phyloP scores from a whole-genome alignment of 2,888 invertebrate species.

The Enchytraeus crypticus region DNA sequence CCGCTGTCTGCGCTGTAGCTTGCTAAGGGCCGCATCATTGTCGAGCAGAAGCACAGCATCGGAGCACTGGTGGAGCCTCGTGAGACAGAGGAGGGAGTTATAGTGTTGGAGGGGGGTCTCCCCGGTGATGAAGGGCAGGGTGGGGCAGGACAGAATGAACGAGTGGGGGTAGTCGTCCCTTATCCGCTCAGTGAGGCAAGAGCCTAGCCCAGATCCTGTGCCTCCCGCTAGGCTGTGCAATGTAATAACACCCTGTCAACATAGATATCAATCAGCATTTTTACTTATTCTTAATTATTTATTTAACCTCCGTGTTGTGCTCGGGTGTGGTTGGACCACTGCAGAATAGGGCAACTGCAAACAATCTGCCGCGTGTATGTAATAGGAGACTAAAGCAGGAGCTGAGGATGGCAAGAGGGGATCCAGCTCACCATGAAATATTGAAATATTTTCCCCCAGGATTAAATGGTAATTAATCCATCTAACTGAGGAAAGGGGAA shows the following conservation, averaged over 20 bases:
- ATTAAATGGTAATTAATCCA: too few species aligned
- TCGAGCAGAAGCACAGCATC: conserved; percentile 39
- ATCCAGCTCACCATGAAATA: too few species aligned
- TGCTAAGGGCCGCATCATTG: conserved; percentile 37
- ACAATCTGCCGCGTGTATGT: too few species aligned
- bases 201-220: conserved; percentile 46
- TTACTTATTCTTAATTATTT: too few species aligned
- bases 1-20: neutral
- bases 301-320: too few species aligned
- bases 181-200: conserved; percentile 36
- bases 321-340: too few species aligned
- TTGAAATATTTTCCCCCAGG: too few species aligned
- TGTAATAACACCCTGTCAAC: conserved; percentile 32
- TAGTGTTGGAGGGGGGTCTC: conserved; percentile 47
- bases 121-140: conserved; percentile 40
- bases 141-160: conserved; percentile 38
- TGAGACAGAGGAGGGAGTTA: conserved; percentile 38
- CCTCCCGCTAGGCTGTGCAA: conserved; percentile 46
- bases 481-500: too few species aligned
- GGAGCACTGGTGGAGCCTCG: conserved; percentile 35
- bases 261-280: too few species aligned
- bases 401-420: too few species aligned
- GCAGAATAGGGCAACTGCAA: too few species aligned
- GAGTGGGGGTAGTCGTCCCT: conserved; percentile 38
- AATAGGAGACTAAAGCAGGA: too few species aligned